Percentiles rank a stretch among this genome's conserved stretches.
These are phyloP conservation scores for Zosterops pallidus DNA, from an alignment of 2,113 vertebrate genomes.

Conservation along the genomic window DNA sequence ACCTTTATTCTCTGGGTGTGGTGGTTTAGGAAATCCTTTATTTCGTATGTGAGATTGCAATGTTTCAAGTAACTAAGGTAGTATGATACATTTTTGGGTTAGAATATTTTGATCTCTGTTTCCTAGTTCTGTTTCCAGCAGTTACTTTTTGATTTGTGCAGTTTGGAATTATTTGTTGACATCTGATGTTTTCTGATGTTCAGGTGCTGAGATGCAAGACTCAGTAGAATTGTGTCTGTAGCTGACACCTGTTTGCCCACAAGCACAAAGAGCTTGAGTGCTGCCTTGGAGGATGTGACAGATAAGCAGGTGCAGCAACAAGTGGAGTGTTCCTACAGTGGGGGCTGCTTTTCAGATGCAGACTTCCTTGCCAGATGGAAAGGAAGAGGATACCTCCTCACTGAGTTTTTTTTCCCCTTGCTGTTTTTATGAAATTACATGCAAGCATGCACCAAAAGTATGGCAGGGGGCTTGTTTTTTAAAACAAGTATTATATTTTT, in stretches of 20 bases:
- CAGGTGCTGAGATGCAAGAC: not conserved
- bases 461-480: not conserved
- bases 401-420: not conserved
- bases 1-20: not conserved
- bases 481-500: not conserved
- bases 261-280: not conserved
- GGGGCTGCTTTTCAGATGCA: not conserved
- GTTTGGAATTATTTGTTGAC: not conserved
- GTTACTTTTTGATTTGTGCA: not conserved
- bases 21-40: not conserved
- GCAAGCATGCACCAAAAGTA: not conserved
- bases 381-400: not conserved
- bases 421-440: not conserved
- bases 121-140: not conserved
- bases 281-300: not conserved
- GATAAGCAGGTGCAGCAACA: not conserved
- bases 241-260: not conserved
- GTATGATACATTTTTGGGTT: not conserved
- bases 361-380: not conserved
- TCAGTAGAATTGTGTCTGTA: not conserved
- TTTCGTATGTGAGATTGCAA: rapidly evolving
- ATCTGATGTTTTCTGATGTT: not conserved
- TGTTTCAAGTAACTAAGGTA: not conserved
- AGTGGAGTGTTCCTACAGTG: not conserved
- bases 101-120: not conserved